Conservation (phyloP, 2,888 invertebrate genomes). For the Athalia rosae region DNA sequence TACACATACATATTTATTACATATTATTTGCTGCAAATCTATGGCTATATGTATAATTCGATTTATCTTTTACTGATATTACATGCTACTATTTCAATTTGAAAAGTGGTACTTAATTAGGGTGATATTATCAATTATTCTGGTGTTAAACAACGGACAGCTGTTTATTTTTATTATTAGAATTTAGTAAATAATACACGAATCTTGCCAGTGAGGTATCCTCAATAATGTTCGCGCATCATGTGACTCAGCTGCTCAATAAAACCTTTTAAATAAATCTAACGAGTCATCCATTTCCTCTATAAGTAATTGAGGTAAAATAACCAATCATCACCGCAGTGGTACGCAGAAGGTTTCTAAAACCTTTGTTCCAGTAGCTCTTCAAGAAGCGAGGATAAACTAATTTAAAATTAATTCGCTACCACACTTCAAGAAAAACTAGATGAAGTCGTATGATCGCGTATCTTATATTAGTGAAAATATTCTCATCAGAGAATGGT, state of each 20-base stretch:
- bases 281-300: neutral
- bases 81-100: too few species aligned
- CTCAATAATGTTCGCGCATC: constrained; percentile 51
- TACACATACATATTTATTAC: neutral
- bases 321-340: neutral
- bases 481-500: too few species aligned
- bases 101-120: neutral
- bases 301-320: neutral
- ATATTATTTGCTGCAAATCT: neutral
- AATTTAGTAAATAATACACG: constrained; percentile 13
- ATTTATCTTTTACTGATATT: too few species aligned
- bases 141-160: neutral
- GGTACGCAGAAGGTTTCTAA: neutral
- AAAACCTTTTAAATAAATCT: constrained; percentile 55
- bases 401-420: too few species aligned
- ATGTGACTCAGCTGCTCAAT: constrained; percentile 63
- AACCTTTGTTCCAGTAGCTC: too few species aligned
- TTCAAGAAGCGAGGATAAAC: too few species aligned
- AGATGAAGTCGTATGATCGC: too few species aligned
- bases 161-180: constrained; percentile 8
- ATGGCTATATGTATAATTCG: too few species aligned
- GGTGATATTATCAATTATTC: constrained; percentile 4
- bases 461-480: too few species aligned
- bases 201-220: constrained; percentile 56
- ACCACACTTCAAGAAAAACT: too few species aligned